phyloP scores from a whole-genome alignment of 1,140 invertebrate genomes.

The Zaprionus lachaisei region DNA sequence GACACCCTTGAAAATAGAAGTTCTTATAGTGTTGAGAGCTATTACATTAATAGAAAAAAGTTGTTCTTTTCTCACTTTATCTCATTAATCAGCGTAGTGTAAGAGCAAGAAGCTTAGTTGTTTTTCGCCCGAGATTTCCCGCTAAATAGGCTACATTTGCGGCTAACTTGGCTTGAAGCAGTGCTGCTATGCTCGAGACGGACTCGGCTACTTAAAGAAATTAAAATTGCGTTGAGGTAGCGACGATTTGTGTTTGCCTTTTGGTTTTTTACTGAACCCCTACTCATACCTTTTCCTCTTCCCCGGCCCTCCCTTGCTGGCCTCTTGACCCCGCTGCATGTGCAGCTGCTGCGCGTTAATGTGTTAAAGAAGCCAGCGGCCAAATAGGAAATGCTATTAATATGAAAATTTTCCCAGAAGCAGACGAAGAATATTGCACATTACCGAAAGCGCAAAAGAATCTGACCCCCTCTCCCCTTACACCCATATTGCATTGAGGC shows the following conservation, averaged over 20 bases:
- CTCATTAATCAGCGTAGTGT: no score
- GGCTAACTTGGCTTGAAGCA: conserved; percentile 1
- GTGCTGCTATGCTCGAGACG: no score
- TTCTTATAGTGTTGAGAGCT: no score
- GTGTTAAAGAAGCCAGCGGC: conserved; percentile 7
- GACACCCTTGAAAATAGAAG: no score
- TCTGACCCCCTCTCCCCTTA: neutral
- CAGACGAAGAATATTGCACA: conserved; percentile 25
- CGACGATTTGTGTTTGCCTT: conserved; percentile 21
- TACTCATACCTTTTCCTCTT: neutral
- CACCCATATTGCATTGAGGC: neutral
- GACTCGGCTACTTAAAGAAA: conserved; percentile 62
- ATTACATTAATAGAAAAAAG: no score
- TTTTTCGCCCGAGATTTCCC: neutral
- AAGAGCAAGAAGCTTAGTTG: no score
- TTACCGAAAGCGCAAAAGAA: conserved; percentile 21
- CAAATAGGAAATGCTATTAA: conserved; percentile 39
- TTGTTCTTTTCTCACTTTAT: no score
- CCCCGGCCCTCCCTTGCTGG: neutral
- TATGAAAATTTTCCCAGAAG: conserved; percentile 25
- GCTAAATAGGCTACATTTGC: conserved; percentile 10
- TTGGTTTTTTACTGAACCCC: neutral
- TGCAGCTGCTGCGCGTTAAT: conserved; percentile 36
- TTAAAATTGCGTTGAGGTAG: conserved; percentile 48
- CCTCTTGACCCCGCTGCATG: neutral